Base-by-base conservation (phyloP, 1,140 invertebrate genomes). In the Philopotamus ludificatus region DNA sequence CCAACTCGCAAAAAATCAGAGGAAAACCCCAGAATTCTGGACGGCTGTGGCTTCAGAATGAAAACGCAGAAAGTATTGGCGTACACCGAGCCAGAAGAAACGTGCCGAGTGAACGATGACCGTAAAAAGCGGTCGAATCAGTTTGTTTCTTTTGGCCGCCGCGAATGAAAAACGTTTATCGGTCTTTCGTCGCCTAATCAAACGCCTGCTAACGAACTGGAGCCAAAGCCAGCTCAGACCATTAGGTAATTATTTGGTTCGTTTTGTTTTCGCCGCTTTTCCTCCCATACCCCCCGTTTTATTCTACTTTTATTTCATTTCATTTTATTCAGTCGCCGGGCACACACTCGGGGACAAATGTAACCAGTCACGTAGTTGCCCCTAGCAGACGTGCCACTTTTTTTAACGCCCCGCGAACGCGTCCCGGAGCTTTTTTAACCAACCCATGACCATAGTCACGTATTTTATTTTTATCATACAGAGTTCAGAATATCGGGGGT, bases 391-490 rank as follows among this genome's bases (percentile, higher is more conserved):
- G 54, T 59, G 63, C 34, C 55, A 44, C 42, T 55, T 58, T 41
- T 59, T 65, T 28, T 47, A 57, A 60, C 64, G 44, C 64, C 50
- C 54, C 26, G n/a, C n/a, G n/a, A n/a, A n/a, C n/a, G n/a, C n/a
- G 22, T 44, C 26, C 10, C 18, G 23, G n/a, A 23, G 16, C 39
- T 62, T 41, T 57, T 53, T 45, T 8, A 15, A 44, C 34, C n/a
- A 15, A 4, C 16, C 47, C 54, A 34, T 60, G 63, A 68, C 63
- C 63, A 57, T 20, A 47, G 63, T 65, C 67, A 68, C 67, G 63
- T 68, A 60, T 68, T 68, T 54, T 68, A 63, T 68, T 68, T 68
- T 68, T 57, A 42, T 41, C 67, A 61, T n/a, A n/a, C 57, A 68
- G 45, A 63, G 49, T 65, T 57, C 49, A 34, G 34, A 62, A 65